Evolutionary conservation across 1,140 invertebrate species (phyloP).

Genomic region (Heliothis virescens): DNA sequence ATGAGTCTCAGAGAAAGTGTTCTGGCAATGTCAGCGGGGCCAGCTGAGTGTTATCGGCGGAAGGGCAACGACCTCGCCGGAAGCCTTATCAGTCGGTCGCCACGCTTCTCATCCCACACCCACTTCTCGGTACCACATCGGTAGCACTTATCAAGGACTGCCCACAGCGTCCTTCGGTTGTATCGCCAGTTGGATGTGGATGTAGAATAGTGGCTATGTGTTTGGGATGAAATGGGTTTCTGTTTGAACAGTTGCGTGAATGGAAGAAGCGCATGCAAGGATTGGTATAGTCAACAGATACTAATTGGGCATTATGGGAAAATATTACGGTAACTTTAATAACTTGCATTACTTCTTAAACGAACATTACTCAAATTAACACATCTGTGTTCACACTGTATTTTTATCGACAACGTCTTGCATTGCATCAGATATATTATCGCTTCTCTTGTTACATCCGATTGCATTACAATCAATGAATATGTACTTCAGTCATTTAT

Average conservation of each 20-base stretch:
- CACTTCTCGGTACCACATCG: conserved; percentile 37
- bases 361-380: too few relatives aligned
- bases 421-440: neutral
- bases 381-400: too few relatives aligned
- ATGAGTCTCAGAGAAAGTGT: conserved; percentile 2
- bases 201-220: neutral
- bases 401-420: too few relatives aligned
- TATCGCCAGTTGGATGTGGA: neutral
- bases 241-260: too few relatives aligned
- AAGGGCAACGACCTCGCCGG: conserved; percentile 63
- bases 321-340: too few relatives aligned
- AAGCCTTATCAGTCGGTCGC: conserved; percentile 54
- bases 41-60: conserved; percentile 50
- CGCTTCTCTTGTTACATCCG: neutral
- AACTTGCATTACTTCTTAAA: too few relatives aligned
- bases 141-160: conserved; percentile 25
- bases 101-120: conserved; percentile 39
- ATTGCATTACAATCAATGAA: neutral
- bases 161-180: neutral
- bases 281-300: too few relatives aligned
- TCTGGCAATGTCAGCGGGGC: conserved; percentile 12
- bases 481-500: neutral
- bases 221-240: neutral
- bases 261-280: too few relatives aligned
- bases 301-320: too few relatives aligned